Percentiles rank a stretch among this genome's conserved stretches.
Conservation (phyloP, 2,888 invertebrate genomes). For the Parasteatoda lunata region DNA sequence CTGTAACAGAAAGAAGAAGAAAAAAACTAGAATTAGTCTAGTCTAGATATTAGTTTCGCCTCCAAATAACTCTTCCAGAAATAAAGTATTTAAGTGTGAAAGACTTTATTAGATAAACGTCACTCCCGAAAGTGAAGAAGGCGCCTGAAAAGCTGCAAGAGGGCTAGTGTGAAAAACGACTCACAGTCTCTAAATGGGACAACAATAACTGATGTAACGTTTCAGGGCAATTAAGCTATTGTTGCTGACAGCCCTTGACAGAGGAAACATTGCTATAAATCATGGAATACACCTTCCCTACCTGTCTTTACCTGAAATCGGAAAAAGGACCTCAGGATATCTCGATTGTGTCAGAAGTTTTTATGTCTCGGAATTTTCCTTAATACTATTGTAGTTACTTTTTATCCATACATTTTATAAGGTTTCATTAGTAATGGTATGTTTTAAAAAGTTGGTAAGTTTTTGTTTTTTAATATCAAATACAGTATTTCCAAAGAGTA, state of each 20-base stretch:
- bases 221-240: slow-evolving; percentile 48
- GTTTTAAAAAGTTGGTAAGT: too few species aligned
- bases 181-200: neutral
- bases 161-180: slow-evolving; percentile 26
- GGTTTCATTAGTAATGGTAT: too few species aligned
- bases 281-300: slow-evolving; percentile 21
- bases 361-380: neutral
- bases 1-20: too few species aligned
- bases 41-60: too few species aligned
- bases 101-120: neutral
- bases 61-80: neutral
- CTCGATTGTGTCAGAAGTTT: slow-evolving; percentile 6
- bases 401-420: too few species aligned
- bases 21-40: too few species aligned
- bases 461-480: too few species aligned
- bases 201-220: slow-evolving; percentile 56
- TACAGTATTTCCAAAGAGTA: too few species aligned
- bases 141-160: slow-evolving; percentile 7
- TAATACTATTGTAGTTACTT: too few species aligned
- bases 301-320: slow-evolving; percentile 40
- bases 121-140: neutral
- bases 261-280: slow-evolving; percentile 28
- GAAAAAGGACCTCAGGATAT: slow-evolving; percentile 3
- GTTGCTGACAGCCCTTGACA: slow-evolving; percentile 32
- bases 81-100: neutral